Percentiles rank a stretch among this genome's conserved stretches.
phyloP scores from a whole-genome alignment of 2,888 invertebrate genomes.

The Conistra vaccinii region DNA sequence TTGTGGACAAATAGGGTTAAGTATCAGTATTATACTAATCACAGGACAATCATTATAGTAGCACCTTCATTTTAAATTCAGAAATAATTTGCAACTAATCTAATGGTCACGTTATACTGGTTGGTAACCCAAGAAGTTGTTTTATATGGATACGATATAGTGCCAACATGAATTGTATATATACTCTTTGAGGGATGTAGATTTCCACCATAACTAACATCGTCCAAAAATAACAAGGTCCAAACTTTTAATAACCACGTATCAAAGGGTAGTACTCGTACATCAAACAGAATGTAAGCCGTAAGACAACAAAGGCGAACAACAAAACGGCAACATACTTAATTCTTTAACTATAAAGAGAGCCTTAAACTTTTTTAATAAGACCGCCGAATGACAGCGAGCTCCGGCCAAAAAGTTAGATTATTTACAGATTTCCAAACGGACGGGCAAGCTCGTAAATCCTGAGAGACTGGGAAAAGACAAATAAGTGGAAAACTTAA shows the following conservation, averaged over 20 bases:
- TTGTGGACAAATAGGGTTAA: not conserved
- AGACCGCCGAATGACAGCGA: conserved; percentile 60
- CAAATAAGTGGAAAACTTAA: conserved; percentile 65
- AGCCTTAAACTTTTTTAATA: conserved; percentile 72
- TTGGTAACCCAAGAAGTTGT: not conserved
- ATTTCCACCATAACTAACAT: not conserved
- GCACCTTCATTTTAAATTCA: not conserved
- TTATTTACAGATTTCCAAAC: conserved; percentile 69
- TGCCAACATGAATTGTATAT: not conserved
- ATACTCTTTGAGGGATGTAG: not conserved
- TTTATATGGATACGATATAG: not conserved
- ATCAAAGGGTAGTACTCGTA: conserved; percentile 45
- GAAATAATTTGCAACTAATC: not conserved
- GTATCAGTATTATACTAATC: not conserved
- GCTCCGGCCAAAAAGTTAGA: conserved; percentile 46
- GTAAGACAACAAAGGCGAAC: conserved; percentile 55
- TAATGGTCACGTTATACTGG: not conserved
- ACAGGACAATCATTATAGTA: not conserved
- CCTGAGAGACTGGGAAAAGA: conserved; percentile 44
- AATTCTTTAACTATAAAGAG: conserved; percentile 63
- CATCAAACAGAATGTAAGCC: conserved; percentile 39
- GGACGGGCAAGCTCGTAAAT: conserved; percentile 61
- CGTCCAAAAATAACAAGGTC: conserved; percentile 31
- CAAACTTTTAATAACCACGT: conserved; percentile 38
- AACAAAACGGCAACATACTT: conserved; percentile 61